Evolutionary conservation across 2,113 vertebrate genomes (phyloP).

Genomic region (Mustela lutreola): DNA sequence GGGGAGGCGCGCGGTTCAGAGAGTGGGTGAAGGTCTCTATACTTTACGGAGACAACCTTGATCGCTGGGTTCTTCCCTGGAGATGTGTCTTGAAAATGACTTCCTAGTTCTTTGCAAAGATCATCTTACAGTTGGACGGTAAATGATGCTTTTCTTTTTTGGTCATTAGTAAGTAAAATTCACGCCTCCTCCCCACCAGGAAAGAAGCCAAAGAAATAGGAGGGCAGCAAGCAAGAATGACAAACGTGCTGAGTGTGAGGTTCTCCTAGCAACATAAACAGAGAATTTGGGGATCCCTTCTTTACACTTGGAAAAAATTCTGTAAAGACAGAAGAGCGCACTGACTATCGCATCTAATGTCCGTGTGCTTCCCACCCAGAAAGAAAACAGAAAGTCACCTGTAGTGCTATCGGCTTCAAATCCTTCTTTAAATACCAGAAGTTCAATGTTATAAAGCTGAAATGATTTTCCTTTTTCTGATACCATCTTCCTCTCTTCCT

Average conservation of each 20-base stretch:
- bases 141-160: background rate
- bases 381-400: constrained; percentile 13
- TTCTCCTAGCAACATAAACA: constrained; percentile 22
- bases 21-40: background rate
- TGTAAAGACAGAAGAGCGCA: constrained; percentile 26
- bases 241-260: background rate
- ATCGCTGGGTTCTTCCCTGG: background rate
- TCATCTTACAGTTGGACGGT: background rate
- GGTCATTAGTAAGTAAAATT: constrained; percentile 23
- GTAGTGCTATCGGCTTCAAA: background rate
- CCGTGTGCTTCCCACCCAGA: background rate
- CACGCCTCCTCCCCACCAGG: background rate
- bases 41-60: background rate
- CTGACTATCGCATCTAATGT: background rate
- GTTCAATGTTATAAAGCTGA: constrained; percentile 36
- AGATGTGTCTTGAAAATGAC: background rate
- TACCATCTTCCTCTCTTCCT: background rate
- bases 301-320: constrained; percentile 6
- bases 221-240: background rate
- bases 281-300: background rate
- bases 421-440: background rate
- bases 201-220: background rate
- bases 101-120: constrained; percentile 18
- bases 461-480: background rate
- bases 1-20: fast-evolving